Conservation (phyloP, 2,113 vertebrate species). For the Cheilinus undulatus region DNA sequence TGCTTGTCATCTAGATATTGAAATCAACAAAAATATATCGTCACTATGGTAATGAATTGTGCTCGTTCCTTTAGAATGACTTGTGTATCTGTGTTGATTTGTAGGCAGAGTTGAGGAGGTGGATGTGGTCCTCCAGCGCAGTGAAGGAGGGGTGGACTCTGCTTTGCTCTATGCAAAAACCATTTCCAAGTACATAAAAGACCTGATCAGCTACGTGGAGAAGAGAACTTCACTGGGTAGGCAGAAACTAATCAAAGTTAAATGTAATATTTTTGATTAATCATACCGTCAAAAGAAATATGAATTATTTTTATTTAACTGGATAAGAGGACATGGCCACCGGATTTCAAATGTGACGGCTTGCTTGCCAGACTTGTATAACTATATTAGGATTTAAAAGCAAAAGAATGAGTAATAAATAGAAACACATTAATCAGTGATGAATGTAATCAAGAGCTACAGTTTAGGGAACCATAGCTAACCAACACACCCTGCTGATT, state of each 20-base stretch:
- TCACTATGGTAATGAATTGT: not conserved
- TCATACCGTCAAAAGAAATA: too few relatives aligned
- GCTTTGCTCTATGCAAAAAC: constrained; percentile 92
- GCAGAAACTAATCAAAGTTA: constrained; percentile 9
- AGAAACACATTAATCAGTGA: too few relatives aligned
- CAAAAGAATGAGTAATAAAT: too few relatives aligned
- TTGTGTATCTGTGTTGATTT: constrained; percentile 35
- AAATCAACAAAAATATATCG: not conserved
- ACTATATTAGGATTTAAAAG: too few relatives aligned
- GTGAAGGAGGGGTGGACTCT: constrained; percentile 91
- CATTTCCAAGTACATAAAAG: constrained; percentile 97
- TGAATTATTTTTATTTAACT: not conserved
- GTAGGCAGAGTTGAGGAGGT: constrained; percentile 86
- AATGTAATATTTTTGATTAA: not conserved
- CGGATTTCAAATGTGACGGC: not conserved
- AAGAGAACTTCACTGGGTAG: constrained; percentile 89
- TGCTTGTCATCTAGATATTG: not conserved
- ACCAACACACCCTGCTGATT: too few relatives aligned
- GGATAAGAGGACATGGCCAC: not conserved
- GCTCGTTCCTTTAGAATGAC: not conserved
- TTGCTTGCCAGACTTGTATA: too few relatives aligned
- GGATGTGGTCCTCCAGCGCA: constrained; percentile 91
- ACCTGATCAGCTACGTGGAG: constrained; percentile 91
- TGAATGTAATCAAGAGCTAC: too few relatives aligned
- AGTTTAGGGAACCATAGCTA: too few relatives aligned